Percentiles rank a stretch among this genome's conserved stretches.
phyloP scores from a whole-genome alignment of 2,888 invertebrate species.

The Sphaerophoria taeniata region DNA sequence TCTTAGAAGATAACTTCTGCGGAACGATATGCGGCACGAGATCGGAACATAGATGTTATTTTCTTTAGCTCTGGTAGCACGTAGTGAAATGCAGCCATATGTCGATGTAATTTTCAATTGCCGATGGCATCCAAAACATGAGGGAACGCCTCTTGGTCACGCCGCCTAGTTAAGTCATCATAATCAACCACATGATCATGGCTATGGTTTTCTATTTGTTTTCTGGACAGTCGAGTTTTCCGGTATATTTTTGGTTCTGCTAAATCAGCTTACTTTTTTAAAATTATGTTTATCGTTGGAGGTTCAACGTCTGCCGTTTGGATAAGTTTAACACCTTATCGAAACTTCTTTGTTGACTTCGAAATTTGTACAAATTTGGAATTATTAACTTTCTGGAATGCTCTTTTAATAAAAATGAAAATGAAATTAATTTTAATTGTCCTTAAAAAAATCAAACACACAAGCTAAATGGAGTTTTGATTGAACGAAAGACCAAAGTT shows the following conservation, averaged over 20 bases:
- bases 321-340: no score
- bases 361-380: no score
- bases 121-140: slow-evolving; percentile 71
- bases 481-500: no score
- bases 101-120: slow-evolving; percentile 73
- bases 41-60: slow-evolving; percentile 67
- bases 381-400: no score
- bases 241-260: slow-evolving; percentile 39
- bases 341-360: no score
- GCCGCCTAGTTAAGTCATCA: slow-evolving; percentile 74
- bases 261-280: slow-evolving; percentile 61
- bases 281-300: slow-evolving; percentile 20
- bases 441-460: no score
- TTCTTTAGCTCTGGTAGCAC: slow-evolving; percentile 2
- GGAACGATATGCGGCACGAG: slow-evolving; percentile 72
- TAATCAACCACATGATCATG: slow-evolving; percentile 69
- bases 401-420: no score
- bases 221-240: slow-evolving; percentile 57
- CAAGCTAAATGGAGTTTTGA: no score
- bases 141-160: slow-evolving; percentile 70
- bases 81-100: slow-evolving; percentile 62
- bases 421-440: no score
- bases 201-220: slow-evolving; percentile 55
- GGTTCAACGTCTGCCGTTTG: neutral
- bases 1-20: slow-evolving; percentile 64